Percentiles rank a stretch among this genome's conserved stretches.
phyloP scores from a whole-genome alignment of 2,113 vertebrate species.

The Pelusios castaneus region DNA sequence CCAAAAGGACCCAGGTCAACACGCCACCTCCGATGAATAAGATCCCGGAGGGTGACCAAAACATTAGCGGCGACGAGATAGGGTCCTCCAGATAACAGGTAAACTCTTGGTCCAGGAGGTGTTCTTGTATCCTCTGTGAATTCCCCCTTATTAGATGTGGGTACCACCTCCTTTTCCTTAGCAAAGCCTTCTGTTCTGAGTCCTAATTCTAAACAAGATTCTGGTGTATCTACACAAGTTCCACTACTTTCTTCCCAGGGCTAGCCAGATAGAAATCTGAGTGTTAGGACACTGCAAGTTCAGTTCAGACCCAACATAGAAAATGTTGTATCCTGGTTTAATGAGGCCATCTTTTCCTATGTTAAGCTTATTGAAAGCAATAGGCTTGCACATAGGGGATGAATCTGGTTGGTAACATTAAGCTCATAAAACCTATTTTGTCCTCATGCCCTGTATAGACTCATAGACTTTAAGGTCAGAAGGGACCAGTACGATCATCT shows the following conservation, averaged over 20 bases:
- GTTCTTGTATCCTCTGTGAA: neutral
- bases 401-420: neutral
- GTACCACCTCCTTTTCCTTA: neutral
- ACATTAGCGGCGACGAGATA: no score
- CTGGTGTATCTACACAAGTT: neutral
- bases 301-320: neutral
- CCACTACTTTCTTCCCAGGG: neutral
- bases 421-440: neutral
- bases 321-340: neutral
- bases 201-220: neutral
- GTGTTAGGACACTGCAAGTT: neutral
- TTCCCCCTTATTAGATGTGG: neutral
- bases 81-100: neutral
- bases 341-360: neutral
- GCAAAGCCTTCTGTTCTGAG: neutral
- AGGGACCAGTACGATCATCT: no score
- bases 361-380: neutral
- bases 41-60: no score
- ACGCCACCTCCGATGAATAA: no score
- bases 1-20: no score
- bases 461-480: no score
- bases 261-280: neutral
- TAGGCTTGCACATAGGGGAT: neutral
- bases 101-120: neutral
- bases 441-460: neutral